Percentiles rank a stretch among this genome's conserved stretches.
Conservation (phyloP, 2,888 invertebrate genomes). For the Ochropleura plecta region DNA sequence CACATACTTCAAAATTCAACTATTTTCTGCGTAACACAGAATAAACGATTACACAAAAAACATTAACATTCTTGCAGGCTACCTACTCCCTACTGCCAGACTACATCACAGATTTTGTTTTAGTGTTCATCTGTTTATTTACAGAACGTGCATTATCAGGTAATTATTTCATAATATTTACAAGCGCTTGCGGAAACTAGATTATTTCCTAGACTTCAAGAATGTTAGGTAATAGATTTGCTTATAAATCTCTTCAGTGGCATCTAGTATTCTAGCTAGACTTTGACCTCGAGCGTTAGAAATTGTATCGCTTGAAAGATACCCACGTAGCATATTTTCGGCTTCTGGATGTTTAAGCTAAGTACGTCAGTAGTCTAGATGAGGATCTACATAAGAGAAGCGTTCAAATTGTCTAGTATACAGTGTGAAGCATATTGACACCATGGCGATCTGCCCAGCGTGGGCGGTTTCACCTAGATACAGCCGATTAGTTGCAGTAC, state of each 20-base stretch:
- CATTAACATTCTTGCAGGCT: conserved; percentile 19
- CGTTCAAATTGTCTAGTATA: no score
- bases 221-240: conserved; percentile 24
- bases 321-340: conserved; percentile 5
- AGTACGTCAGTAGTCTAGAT: not conserved
- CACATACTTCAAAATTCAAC: conserved; percentile 13
- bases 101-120: conserved; percentile 12
- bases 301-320: not conserved
- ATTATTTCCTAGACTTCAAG: conserved; percentile 24
- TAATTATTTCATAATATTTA: conserved; percentile 27
- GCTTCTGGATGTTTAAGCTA: not conserved
- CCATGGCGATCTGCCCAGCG: no score
- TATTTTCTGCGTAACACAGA: no score
- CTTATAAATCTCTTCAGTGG: conserved; percentile 14
- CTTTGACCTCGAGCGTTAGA: conserved; percentile 5
- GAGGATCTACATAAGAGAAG: not conserved
- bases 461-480: no score
- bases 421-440: no score
- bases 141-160: conserved; percentile 7
- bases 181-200: conserved; percentile 21
- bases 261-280: not conserved
- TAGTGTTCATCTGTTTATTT: conserved; percentile 3
- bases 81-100: not conserved
- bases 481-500: no score
- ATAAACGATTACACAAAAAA: conserved; percentile 9